A percentile compares a stretch with the other conserved stretches of the same genome.
Conservation (phyloP, 1,140 invertebrate genomes). For the Eurosta solidaginis region DNA sequence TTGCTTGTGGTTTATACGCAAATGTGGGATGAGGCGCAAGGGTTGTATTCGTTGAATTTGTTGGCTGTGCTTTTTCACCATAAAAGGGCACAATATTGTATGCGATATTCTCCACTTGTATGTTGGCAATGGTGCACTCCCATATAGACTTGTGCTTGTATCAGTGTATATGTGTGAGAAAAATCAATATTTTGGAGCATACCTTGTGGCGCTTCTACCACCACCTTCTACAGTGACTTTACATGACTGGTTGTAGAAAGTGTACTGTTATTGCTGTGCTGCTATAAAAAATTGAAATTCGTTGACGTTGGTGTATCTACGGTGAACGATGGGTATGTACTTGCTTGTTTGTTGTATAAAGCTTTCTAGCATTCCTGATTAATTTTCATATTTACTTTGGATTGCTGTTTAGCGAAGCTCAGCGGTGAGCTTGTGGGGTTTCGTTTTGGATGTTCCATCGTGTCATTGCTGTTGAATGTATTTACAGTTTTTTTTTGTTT, state of each 20-base stretch:
- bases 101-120: neutral
- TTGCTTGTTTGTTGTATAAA: neutral
- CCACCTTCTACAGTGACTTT: neutral
- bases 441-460: no score
- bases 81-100: constrained; percentile 16
- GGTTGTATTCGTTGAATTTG: neutral
- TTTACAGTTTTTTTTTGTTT: no score
- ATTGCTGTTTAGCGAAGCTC: no score
- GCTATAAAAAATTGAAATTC: neutral
- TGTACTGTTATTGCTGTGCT: neutral
- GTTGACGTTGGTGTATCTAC: neutral
- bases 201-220: constrained; percentile 5
- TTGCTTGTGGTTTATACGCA: neutral
- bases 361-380: neutral
- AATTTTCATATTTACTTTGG: neutral
- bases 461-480: no score
- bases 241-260: no score
- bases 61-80: constrained; percentile 16
- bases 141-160: neutral
- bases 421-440: no score
- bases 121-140: neutral
- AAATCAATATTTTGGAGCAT: constrained; percentile 23
- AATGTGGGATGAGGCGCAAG: no score
- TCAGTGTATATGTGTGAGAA: neutral
- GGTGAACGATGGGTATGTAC: neutral